These are phyloP conservation scores for Epirrita christyi DNA, from an alignment of 2,888 invertebrate species.

Conservation along the genomic window DNA sequence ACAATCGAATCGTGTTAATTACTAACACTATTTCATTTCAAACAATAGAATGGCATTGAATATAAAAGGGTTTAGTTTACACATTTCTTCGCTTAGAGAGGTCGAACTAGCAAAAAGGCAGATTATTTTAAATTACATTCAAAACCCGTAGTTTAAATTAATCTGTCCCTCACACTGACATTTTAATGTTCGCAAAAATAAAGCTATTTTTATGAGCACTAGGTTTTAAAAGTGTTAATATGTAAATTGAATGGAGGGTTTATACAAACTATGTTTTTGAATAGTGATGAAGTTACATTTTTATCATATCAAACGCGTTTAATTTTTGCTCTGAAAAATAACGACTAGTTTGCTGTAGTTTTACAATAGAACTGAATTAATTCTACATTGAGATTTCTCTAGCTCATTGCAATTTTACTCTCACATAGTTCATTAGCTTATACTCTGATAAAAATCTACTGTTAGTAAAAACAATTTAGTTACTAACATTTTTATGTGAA, in stretches of 20 bases:
- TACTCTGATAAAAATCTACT: background rate
- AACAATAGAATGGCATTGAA: background rate
- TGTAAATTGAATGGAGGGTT: conserved; percentile 26
- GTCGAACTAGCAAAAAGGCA: too few species aligned
- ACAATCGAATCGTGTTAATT: too few species aligned
- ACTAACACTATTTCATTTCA: background rate
- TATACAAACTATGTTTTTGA: conserved; percentile 22
- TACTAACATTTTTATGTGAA: too few species aligned
- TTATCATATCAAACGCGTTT: conserved; percentile 1
- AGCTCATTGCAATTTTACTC: background rate
- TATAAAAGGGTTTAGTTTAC: too few species aligned
- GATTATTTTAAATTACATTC: too few species aligned
- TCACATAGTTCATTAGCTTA: conserved; percentile 1
- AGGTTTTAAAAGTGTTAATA: conserved; percentile 16
- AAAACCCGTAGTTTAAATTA: background rate
- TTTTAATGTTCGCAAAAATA: background rate
- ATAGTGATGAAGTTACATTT: conserved; percentile 9
- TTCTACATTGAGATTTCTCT: background rate
- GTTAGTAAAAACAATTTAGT: background rate
- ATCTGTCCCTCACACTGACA: conserved; percentile 1
- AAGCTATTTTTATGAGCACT: conserved; percentile 6
- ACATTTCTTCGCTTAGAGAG: too few species aligned
- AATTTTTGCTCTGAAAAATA: conserved; percentile 13
- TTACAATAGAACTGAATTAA: conserved; percentile 5
- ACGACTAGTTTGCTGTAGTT: conserved; percentile 1